phyloP scores from a whole-genome alignment of 2,797 vertebrate genomes.

The Sebastiscus tertius region DNA sequence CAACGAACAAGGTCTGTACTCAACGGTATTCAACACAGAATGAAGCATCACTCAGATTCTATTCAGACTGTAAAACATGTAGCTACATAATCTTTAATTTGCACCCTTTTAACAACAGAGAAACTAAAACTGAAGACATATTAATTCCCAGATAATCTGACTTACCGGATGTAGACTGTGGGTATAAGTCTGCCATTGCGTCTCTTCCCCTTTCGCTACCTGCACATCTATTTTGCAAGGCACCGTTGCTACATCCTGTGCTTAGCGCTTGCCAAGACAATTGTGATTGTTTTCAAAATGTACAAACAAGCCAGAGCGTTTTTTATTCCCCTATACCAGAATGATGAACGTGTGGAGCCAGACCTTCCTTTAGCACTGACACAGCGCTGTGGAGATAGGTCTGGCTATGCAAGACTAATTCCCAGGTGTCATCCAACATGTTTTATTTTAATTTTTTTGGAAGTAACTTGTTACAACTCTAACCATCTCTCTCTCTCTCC shows the following conservation, averaged over 20 bases:
- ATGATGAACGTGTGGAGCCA: no score
- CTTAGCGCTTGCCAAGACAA: not conserved
- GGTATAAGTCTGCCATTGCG: not conserved
- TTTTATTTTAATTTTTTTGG: not conserved
- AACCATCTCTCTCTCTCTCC: not conserved
- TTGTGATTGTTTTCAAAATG: not conserved
- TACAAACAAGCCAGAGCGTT: not conserved
- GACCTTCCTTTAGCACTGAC: no score
- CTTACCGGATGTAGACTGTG: not conserved
- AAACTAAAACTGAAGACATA: not conserved
- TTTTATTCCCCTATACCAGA: no score
- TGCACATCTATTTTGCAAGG: not conserved
- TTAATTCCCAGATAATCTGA: not conserved
- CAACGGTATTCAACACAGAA: not conserved
- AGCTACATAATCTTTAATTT: not conserved
- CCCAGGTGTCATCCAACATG: not conserved
- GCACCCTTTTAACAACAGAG: not conserved
- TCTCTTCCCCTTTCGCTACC: not conserved
- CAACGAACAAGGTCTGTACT: not conserved
- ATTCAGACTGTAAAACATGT: not conserved
- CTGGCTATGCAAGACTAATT: no score
- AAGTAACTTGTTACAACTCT: not conserved
- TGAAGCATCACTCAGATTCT: not conserved
- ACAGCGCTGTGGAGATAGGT: no score
- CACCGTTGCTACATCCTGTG: not conserved